Conservation (phyloP, 1,140 invertebrate species). For the Steinernema feltiae region DNA sequence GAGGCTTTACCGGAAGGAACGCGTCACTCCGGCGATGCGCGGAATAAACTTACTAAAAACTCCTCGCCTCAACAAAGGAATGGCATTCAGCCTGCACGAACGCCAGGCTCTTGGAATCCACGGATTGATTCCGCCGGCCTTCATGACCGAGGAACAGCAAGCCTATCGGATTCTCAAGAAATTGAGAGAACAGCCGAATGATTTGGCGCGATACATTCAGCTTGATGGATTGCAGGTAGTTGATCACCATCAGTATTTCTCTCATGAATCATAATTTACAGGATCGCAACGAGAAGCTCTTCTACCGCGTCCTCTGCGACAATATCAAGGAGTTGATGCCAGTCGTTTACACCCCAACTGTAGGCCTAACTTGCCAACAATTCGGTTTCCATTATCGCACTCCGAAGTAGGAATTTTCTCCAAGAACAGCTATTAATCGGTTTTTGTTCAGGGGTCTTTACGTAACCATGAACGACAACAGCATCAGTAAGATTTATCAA, state of each 20-base stretch:
- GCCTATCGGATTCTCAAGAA: slow-evolving; percentile 76
- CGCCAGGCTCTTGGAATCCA: slow-evolving; percentile 84
- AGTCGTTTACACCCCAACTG: slow-evolving; percentile 63
- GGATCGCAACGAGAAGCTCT: slow-evolving; percentile 90
- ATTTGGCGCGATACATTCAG: slow-evolving; percentile 82
- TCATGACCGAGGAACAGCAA: slow-evolving; percentile 86
- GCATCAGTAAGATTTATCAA: slow-evolving; percentile 65
- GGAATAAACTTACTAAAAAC: slow-evolving; percentile 55
- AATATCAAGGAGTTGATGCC: slow-evolving; percentile 76
- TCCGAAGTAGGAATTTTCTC: slow-evolving; percentile 65
- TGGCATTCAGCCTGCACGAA: slow-evolving; percentile 82
- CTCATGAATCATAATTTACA: slow-evolving; percentile 55
- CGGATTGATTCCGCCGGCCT: slow-evolving; percentile 81
- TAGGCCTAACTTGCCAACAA: slow-evolving; percentile 90
- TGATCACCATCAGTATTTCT: not conserved
- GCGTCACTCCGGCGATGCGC: slow-evolving; percentile 48
- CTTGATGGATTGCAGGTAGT: slow-evolving; percentile 56
- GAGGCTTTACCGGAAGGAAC: slow-evolving; percentile 36
- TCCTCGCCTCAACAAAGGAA: slow-evolving; percentile 63
- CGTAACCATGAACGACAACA: slow-evolving; percentile 90
- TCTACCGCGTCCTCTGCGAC: slow-evolving; percentile 83
- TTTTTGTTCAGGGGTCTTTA: slow-evolving; percentile 70
- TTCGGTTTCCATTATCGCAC: slow-evolving; percentile 88
- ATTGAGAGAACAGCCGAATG: slow-evolving; percentile 76
- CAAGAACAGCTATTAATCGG: not conserved